A percentile compares a stretch with the other conserved stretches of the same genome.
phyloP scores from a whole-genome alignment of 2,113 vertebrate genomes.

The Marmota monax region DNA sequence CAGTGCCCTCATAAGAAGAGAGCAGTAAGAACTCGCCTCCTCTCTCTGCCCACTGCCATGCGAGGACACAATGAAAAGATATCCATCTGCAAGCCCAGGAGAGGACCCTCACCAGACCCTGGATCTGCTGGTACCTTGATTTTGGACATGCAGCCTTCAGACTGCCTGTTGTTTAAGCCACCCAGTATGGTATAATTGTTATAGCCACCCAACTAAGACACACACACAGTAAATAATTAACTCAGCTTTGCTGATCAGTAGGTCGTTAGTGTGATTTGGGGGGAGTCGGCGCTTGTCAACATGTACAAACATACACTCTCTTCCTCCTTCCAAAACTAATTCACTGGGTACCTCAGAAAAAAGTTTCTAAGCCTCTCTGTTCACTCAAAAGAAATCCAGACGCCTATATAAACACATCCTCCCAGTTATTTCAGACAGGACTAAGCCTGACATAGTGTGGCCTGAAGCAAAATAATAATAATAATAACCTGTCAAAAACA shows the following conservation, averaged over 20 bases:
- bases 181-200: not conserved
- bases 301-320: not conserved
- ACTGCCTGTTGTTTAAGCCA: not conserved
- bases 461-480: slow-evolving; percentile 27
- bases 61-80: not conserved
- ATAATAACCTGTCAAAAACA: slow-evolving; percentile 27
- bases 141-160: not conserved
- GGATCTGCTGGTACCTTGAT: not conserved
- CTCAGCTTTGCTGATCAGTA: not conserved
- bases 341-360: not conserved
- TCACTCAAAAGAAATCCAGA: slow-evolving; percentile 13
- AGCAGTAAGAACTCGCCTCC: not conserved
- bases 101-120: no score
- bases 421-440: slow-evolving; percentile 9
- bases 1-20: not conserved
- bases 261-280: not conserved
- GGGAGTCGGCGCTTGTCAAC: not conserved
- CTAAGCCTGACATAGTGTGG: slow-evolving; percentile 37
- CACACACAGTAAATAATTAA: not conserved
- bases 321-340: not conserved
- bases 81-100: not conserved
- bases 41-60: not conserved
- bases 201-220: not conserved
- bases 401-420: not conserved
- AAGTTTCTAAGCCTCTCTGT: slow-evolving; percentile 5